A percentile compares a stretch with the other conserved stretches of the same genome.
Evolutionary conservation across 64 coral and sea anemone species (phyloP).

Genomic region (Montipora efflorescens): DNA sequence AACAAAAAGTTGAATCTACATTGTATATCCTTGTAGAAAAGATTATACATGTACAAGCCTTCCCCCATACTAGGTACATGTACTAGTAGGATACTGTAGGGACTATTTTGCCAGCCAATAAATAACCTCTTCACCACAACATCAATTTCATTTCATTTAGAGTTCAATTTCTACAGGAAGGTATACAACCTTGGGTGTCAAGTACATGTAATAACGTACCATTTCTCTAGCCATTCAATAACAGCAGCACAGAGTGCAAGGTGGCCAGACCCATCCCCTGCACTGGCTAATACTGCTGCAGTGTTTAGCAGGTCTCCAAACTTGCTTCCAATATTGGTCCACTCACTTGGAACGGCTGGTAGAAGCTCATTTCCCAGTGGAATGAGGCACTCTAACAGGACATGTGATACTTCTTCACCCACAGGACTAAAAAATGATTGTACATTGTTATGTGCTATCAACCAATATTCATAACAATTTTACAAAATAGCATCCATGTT

Average conservation of each 20-base stretch:
- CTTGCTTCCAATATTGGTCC: constrained; percentile 77
- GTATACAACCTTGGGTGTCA: too few relatives aligned
- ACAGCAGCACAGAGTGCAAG: constrained; percentile 78
- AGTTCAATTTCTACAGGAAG: too few relatives aligned
- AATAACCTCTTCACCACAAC: too few relatives aligned
- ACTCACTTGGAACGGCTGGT: constrained; percentile 53
- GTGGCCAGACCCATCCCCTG: constrained; percentile 85
- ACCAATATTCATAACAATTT: not conserved
- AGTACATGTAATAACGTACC: constrained; percentile 50
- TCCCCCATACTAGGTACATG: too few relatives aligned
- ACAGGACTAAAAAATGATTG: constrained; percentile 56
- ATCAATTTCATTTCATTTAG: too few relatives aligned
- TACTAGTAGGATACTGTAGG: too few relatives aligned
- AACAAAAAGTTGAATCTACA: too few relatives aligned
- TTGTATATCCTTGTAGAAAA: too few relatives aligned
- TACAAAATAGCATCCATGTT: not conserved
- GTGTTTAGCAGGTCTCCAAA: constrained; percentile 90
- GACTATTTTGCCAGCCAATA: too few relatives aligned
- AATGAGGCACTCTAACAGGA: constrained; percentile 70
- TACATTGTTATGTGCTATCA: not conserved
- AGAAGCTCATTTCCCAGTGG: constrained; percentile 85
- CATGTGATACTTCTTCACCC: constrained; percentile 51
- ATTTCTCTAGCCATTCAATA: constrained; percentile 87
- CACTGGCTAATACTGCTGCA: constrained; percentile 85
- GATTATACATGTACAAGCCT: too few relatives aligned